Evolutionary conservation across 2,113 vertebrate species (phyloP).

Genomic region (Corynorhinus townsendii): DNA sequence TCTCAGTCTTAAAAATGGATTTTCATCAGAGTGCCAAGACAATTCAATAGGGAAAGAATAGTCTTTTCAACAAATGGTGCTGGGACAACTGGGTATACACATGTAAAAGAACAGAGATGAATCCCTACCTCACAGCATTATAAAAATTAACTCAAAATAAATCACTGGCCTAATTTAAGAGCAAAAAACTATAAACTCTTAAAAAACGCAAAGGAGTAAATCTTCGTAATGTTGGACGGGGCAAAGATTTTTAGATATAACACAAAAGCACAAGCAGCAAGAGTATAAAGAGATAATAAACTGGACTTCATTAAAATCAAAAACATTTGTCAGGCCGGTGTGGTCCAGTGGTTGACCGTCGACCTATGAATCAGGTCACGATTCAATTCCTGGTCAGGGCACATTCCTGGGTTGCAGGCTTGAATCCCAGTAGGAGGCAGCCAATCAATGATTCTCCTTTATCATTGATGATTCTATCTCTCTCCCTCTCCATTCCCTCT

Average conservation of each 20-base stretch:
- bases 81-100: neutral
- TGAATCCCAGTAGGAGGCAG: too few relatives aligned
- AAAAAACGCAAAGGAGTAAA: neutral
- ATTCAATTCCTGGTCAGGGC: too few relatives aligned
- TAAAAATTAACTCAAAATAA: neutral
- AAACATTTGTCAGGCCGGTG: too few relatives aligned
- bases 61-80: neutral
- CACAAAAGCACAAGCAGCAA: neutral
- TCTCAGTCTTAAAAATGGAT: neutral
- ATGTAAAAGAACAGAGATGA: neutral
- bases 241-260: neutral
- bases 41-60: neutral
- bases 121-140: neutral
- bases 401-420: too few relatives aligned
- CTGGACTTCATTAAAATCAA: neutral
- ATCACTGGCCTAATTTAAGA: neutral
- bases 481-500: too few relatives aligned
- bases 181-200: neutral
- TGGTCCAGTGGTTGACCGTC: too few relatives aligned
- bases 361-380: too few relatives aligned
- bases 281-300: neutral
- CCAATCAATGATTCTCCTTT: too few relatives aligned
- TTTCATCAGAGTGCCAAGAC: neutral
- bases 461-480: too few relatives aligned
- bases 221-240: neutral